Evolutionary conservation across 2,888 invertebrate species (phyloP), one percentile per base, ranked within the genome.

Genomic region (Macrophya annulata): DNA sequence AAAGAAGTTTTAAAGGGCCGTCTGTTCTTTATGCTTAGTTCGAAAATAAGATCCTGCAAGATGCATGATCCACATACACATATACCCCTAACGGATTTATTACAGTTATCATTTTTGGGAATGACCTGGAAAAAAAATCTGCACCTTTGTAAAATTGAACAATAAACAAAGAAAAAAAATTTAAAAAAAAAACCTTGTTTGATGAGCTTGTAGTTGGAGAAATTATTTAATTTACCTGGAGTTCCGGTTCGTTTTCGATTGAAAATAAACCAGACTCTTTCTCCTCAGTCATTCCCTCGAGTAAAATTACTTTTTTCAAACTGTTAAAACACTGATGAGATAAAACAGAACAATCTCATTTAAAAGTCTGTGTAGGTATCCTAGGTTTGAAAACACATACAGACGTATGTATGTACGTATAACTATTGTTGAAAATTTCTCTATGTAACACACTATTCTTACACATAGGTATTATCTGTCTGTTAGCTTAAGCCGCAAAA

Each of bases 1-100:
- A 31, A 37, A 51, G 51, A 55, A 77, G 55, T 51, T 77, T 76
- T 4, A 77, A 77, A 51, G 17, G 15, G 31, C 31, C 31, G 12
- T 74, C 77, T 68, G 37, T 43, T 45, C 21, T 74, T 45, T 21
- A 43, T 74, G 45, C 43, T 45, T n/a, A 74, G 74, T 68, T 68
- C 15, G 37, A 15, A 37, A 68, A 68, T 68, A 68, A 68, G 15
- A 68, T 37, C 37, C 37, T 12, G 31, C 1, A 37, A 68, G 68
- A 68, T 37, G 68, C 68, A 37, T 25, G 25, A 12, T 12, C 25
- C 25, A n/a, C 55, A 55, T 55, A 55, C 12, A 48, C 1, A 3
- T 48, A 48, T 48, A 48, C 12, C 10, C 12, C 48, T 10, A 10
- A n/a, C 55, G n/a, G 25, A 68, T 68, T 68, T 37, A 37, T 68